These are phyloP conservation scores for Hybognathus amarus DNA, from an alignment of 2,797 vertebrate genomes.

Conservation along the genomic window DNA sequence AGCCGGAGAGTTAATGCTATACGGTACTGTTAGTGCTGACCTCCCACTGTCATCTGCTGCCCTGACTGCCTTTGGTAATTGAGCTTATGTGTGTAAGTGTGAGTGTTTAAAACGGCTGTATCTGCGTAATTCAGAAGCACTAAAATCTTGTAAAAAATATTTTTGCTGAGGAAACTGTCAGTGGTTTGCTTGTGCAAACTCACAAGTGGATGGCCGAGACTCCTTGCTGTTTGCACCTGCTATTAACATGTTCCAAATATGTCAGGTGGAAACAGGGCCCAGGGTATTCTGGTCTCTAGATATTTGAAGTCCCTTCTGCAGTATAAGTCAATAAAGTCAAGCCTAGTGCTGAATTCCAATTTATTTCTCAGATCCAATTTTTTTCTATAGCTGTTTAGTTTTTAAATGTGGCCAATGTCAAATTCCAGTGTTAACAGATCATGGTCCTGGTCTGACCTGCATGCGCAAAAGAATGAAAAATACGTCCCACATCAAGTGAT, in stretches of 20 bases:
- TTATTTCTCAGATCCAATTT: no score
- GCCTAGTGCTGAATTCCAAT: no score
- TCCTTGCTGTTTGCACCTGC: neutral
- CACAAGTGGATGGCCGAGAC: neutral
- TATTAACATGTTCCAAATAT: neutral
- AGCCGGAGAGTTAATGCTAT: slow-evolving; percentile 26
- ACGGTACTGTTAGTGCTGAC: slow-evolving; percentile 30
- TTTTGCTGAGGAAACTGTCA: neutral
- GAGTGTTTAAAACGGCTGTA: slow-evolving; percentile 35
- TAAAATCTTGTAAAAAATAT: neutral
- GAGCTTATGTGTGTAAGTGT: slow-evolving; percentile 29
- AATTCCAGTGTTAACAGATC: no score
- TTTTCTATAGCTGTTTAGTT: no score
- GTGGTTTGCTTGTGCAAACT: neutral
- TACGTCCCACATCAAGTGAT: no score
- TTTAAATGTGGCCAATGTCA: no score
- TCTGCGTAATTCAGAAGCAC: slow-evolving; percentile 35
- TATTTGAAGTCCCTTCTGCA: neutral
- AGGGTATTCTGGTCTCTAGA: neutral
- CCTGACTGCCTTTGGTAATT: slow-evolving; percentile 29
- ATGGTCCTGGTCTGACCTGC: no score
- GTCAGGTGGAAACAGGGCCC: neutral
- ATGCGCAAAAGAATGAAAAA: no score
- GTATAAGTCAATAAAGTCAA: neutral
- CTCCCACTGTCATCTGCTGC: slow-evolving; percentile 26